A percentile compares a stretch with the other conserved stretches of the same genome.
These are phyloP conservation scores for Cynaeus angustus DNA, from an alignment of 2,888 invertebrate genomes.

Conservation along the genomic window DNA sequence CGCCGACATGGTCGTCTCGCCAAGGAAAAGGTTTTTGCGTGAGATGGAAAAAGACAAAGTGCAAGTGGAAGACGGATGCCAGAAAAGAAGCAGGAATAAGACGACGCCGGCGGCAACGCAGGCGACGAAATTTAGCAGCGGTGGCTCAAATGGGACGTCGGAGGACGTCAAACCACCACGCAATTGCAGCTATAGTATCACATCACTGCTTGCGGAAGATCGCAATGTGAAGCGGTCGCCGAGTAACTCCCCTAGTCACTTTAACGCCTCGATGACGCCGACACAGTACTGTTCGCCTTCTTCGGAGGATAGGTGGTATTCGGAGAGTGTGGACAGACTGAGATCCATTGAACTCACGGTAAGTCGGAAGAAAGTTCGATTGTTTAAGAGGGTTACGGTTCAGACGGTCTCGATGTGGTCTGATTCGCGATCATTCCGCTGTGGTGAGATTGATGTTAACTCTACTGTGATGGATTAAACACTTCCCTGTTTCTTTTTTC, in stretches of 20 bases:
- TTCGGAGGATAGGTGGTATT: slow-evolving; percentile 69
- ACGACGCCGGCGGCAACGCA: slow-evolving; percentile 55
- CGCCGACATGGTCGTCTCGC: slow-evolving; percentile 79
- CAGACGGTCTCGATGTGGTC: slow-evolving; percentile 51
- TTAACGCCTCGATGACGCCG: slow-evolving; percentile 65
- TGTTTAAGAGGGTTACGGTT: slow-evolving; percentile 24
- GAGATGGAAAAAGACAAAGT: slow-evolving; percentile 78
- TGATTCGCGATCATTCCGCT: slow-evolving; percentile 35
- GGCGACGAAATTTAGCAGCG: slow-evolving; percentile 52
- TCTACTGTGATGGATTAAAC: slow-evolving; percentile 37
- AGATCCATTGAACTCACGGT: slow-evolving; percentile 70
- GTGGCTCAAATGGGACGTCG: slow-evolving; percentile 59
- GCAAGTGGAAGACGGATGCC: slow-evolving; percentile 62
- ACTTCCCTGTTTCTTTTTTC: slow-evolving; percentile 32
- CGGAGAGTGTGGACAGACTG: slow-evolving; percentile 69
- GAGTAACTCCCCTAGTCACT: slow-evolving; percentile 67
- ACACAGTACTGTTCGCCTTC: slow-evolving; percentile 71
- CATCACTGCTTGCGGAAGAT: slow-evolving; percentile 84
- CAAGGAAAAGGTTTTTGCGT: slow-evolving; percentile 85
- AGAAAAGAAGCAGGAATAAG: slow-evolving; percentile 66
- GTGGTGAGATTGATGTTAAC: slow-evolving; percentile 23
- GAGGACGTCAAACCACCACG: slow-evolving; percentile 62
- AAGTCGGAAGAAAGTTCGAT: slow-evolving; percentile 54
- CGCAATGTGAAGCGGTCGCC: slow-evolving; percentile 65
- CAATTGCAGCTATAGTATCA: slow-evolving; percentile 87